Evolutionary conservation across 1,140 invertebrate genomes (phyloP).

Genomic region (Zaprionus davidi): DNA sequence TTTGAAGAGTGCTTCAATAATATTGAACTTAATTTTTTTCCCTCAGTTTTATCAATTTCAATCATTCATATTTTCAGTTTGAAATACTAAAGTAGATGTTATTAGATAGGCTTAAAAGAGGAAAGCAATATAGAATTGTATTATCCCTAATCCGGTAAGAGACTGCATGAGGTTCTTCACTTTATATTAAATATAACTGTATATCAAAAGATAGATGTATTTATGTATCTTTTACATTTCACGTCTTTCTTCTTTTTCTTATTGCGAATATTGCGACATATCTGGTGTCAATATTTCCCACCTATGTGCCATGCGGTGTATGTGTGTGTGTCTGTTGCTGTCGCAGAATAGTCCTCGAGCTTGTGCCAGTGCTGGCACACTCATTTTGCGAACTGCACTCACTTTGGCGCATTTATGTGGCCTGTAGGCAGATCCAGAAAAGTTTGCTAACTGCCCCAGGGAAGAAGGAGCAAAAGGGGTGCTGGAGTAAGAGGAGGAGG

Average conservation of each 20-base stretch:
- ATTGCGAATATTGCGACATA: constrained; percentile 26
- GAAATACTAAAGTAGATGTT: not conserved
- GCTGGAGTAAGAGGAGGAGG: not conserved
- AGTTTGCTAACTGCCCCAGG: constrained; percentile 1
- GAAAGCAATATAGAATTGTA: not conserved
- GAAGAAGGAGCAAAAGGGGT: not conserved
- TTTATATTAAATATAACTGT: not conserved
- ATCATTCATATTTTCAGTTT: not conserved
- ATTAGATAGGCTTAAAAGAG: not conserved
- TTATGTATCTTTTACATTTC: not conserved
- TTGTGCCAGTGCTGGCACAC: constrained; percentile 5
- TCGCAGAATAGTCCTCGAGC: constrained; percentile 30
- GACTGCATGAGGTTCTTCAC: not conserved
- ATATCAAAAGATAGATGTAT: not conserved
- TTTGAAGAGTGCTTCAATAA: constrained; percentile 45
- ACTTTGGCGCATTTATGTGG: constrained; percentile 44
- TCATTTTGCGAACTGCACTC: constrained; percentile 25
- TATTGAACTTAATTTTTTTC: constrained; percentile 10
- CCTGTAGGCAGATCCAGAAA: constrained; percentile 2
- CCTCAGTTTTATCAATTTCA: not conserved
- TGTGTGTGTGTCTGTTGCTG: constrained; percentile 28
- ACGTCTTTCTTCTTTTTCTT: not conserved
- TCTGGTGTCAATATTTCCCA: constrained; percentile 24
- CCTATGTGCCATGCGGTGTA: constrained; percentile 1
- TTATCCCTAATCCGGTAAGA: not conserved